Conservation (phyloP, 1,140 invertebrate species). For the Ooceraea biroi region DNA sequence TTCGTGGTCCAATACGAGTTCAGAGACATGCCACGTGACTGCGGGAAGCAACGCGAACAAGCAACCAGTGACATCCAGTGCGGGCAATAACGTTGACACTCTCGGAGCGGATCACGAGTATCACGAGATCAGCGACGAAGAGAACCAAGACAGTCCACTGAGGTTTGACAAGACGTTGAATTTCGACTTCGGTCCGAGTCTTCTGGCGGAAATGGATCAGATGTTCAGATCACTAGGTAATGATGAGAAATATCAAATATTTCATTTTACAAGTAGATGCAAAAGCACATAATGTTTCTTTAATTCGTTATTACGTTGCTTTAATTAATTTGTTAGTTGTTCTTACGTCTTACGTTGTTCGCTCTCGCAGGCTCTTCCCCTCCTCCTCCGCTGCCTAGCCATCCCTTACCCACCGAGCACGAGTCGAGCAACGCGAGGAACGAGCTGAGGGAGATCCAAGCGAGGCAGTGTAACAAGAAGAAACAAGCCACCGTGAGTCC, state of each 20-base stretch:
- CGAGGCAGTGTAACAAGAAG: conserved; percentile 88
- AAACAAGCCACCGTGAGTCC: conserved; percentile 91
- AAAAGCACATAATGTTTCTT: too few relatives aligned
- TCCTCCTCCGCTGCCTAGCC: conserved; percentile 79
- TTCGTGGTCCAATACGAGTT: conserved; percentile 82
- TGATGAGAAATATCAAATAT: not conserved
- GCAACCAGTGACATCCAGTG: conserved; percentile 74
- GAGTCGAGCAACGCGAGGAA: conserved; percentile 90
- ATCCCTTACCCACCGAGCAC: conserved; percentile 88
- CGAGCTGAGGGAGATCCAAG: conserved; percentile 91
- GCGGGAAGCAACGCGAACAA: conserved; percentile 73
- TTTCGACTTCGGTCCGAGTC: conserved; percentile 96
- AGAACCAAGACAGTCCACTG: conserved; percentile 87
- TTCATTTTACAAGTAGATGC: not conserved
- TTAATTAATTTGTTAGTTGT: not conserved
- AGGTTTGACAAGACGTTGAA: conserved; percentile 86
- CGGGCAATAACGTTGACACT: conserved; percentile 76
- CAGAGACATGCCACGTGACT: conserved; percentile 80
- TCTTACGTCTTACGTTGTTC: not conserved
- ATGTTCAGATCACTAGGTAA: conserved; percentile 93
- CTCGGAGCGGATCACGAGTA: conserved; percentile 91
- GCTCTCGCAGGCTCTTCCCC: conserved; percentile 80
- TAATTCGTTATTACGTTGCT: too few relatives aligned
- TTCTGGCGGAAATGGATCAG: conserved; percentile 98
- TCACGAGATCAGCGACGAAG: conserved; percentile 97